These are phyloP conservation scores for Diadegma fenestrale DNA, from an alignment of 2,888 invertebrate species.

Conservation along the genomic window DNA sequence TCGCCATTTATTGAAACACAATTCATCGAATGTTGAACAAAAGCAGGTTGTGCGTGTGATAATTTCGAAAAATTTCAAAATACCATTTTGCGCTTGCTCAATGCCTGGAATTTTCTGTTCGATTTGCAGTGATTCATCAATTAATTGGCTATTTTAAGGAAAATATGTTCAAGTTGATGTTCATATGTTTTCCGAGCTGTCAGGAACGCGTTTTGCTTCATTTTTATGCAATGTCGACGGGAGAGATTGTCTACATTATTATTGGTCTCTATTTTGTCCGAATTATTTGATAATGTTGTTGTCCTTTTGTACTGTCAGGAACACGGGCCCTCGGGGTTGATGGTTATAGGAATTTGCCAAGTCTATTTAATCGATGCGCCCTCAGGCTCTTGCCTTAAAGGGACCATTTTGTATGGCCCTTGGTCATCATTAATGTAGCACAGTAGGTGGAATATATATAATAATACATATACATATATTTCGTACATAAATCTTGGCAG, in stretches of 20 bases:
- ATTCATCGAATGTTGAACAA: background rate
- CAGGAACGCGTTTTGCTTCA: background rate
- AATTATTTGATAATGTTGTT: background rate
- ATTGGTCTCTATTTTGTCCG: background rate
- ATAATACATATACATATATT: background rate
- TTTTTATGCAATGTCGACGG: background rate
- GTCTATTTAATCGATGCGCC: background rate
- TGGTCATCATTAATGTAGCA: slow-evolving; percentile 3
- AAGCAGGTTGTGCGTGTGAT: background rate
- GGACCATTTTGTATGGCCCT: slow-evolving; percentile 6
- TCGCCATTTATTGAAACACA: background rate
- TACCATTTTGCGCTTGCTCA: background rate
- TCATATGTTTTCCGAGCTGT: background rate
- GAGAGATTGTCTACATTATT: background rate
- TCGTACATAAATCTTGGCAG: background rate
- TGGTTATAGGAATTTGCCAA: background rate
- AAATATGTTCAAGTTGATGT: background rate
- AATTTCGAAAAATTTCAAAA: background rate
- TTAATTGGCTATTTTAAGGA: background rate
- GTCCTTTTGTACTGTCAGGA: background rate
- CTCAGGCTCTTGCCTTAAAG: background rate
- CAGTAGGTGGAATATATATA: background rate
- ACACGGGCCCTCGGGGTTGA: background rate
- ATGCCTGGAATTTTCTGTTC: background rate
- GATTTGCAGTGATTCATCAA: background rate